Conservation (phyloP, 2,888 invertebrate species). For the Alviniconcha strummeri region DNA sequence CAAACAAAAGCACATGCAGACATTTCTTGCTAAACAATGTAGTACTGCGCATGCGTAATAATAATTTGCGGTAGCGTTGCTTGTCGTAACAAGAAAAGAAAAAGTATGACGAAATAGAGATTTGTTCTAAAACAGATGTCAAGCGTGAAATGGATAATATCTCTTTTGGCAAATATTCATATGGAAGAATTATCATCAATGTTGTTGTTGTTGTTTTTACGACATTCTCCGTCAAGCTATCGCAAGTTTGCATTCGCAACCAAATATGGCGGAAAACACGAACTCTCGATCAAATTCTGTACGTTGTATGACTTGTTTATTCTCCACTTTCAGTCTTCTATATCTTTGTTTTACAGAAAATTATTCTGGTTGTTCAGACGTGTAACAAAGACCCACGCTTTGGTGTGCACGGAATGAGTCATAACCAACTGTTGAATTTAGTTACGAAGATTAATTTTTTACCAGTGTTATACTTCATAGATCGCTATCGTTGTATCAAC, state of each 20-base stretch:
- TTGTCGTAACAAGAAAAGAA: constrained; percentile 26
- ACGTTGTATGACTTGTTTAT: neutral
- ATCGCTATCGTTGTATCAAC: too few relatives aligned
- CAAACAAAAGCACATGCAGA: constrained; percentile 45
- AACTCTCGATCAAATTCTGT: constrained; percentile 13
- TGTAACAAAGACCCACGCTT: too few relatives aligned
- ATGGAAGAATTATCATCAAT: neutral
- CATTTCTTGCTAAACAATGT: constrained; percentile 45
- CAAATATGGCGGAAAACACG: constrained; percentile 17
- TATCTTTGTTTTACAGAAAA: too few relatives aligned
- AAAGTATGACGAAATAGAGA: neutral
- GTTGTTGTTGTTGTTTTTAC: neutral
- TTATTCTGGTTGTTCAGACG: too few relatives aligned
- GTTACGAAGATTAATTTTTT: too few relatives aligned
- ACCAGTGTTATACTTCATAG: too few relatives aligned
- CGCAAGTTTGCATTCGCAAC: constrained; percentile 31
- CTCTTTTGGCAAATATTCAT: neutral
- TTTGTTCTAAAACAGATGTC: neutral
- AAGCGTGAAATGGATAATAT: too few relatives aligned
- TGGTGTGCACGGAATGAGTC: too few relatives aligned
- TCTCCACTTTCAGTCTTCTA: too few relatives aligned
- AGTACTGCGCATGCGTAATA: constrained; percentile 40
- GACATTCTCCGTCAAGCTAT: neutral
- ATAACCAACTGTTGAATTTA: too few relatives aligned
- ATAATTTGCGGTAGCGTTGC: constrained; percentile 31